A percentile compares a stretch with the other conserved stretches of the same genome.
Conservation (phyloP, 2,113 vertebrate species). For the Colinus virginianus region DNA sequence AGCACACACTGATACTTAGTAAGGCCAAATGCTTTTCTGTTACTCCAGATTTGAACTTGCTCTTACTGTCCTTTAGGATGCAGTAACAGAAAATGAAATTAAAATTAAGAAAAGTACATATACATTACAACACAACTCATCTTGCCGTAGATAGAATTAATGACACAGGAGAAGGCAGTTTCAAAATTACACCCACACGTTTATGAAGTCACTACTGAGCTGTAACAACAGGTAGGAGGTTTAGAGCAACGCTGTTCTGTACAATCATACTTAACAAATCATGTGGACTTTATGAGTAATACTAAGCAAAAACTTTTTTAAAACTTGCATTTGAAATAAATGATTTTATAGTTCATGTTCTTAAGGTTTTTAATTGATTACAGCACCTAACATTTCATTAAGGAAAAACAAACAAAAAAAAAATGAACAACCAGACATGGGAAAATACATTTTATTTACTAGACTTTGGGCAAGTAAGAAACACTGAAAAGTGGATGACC, state of each 20-base stretch:
- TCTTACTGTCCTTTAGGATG: not conserved
- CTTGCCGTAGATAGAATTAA: constrained; percentile 4
- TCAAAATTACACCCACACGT: constrained; percentile 28
- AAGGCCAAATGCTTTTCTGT: rapidly evolving
- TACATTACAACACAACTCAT: not conserved
- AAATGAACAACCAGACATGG: not conserved
- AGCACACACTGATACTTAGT: not conserved
- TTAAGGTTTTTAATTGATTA: not conserved
- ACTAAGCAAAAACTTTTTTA: not conserved
- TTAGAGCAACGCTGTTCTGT: not conserved
- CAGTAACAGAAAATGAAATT: not conserved
- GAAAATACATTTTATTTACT: not conserved
- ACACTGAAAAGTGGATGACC: constrained; percentile 1
- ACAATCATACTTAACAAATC: constrained; percentile 11
- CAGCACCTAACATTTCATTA: not conserved
- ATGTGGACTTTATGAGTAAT: not conserved
- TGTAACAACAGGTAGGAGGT: constrained; percentile 48
- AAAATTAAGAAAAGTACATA: not conserved
- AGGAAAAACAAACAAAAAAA: not conserved
- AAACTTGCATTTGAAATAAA: constrained; percentile 3
- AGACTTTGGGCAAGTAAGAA: not conserved
- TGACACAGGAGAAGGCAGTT: not conserved
- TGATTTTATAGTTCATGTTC: not conserved
- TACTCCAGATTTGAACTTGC: not conserved
- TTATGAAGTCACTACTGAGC: constrained; percentile 51